phyloP scores from a whole-genome alignment of 2,113 vertebrate genomes.

The Colinus virginianus region DNA sequence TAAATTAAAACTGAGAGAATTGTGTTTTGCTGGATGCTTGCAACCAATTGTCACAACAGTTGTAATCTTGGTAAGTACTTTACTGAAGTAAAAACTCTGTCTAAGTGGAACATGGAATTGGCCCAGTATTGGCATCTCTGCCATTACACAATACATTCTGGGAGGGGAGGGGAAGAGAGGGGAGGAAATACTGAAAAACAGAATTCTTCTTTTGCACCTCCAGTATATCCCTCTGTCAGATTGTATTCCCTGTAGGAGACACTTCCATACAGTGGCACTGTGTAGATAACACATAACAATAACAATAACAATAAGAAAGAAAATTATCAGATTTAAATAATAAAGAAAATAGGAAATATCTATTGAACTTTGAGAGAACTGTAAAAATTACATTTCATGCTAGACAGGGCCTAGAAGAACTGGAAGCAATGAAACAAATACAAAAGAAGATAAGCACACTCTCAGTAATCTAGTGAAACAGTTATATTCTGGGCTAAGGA shows the following conservation, averaged over 20 bases:
- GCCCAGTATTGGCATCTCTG: not conserved
- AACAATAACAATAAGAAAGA: not conserved
- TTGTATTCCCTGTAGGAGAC: not conserved
- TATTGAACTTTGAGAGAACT: not conserved
- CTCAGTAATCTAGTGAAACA: not conserved
- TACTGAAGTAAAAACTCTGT: not conserved
- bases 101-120: not conserved
- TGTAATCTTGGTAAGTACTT: not conserved
- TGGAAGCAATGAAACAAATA: not conserved
- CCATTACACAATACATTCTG: constrained; percentile 20
- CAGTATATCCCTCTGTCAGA: not conserved
- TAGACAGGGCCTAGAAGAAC: not conserved
- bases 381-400: not conserved
- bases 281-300: constrained; percentile 17
- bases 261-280: not conserved
- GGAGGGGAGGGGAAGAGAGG: not conserved
- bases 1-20: not conserved
- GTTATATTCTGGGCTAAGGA: not conserved
- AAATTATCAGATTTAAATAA: not conserved
- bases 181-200: not conserved
- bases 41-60: not conserved
- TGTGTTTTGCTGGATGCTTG: not conserved
- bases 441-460: not conserved
- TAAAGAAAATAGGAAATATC: not conserved
- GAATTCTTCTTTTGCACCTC: not conserved